Evolutionary conservation across 2,797 vertebrate genomes (phyloP).

Genomic region (Vespertilio murinus): DNA sequence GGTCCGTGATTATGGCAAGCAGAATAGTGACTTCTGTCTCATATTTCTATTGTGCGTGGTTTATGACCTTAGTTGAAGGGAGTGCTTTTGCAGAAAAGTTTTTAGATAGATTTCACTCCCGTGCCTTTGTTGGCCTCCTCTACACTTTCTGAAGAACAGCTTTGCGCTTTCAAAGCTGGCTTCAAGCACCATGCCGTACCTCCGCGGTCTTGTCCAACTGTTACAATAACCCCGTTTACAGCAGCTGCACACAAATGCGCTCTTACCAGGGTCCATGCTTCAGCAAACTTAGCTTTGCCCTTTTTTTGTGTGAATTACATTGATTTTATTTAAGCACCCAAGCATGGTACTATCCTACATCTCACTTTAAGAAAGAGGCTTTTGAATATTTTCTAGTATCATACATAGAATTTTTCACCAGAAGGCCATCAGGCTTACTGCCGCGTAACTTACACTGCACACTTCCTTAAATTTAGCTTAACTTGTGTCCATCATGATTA

Average conservation of each 20-base stretch:
- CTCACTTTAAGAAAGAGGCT: constrained; percentile 20
- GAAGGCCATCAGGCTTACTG: neutral
- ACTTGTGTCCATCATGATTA: neutral
- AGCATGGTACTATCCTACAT: neutral
- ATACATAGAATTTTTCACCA: neutral
- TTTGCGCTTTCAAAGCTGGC: constrained; percentile 36
- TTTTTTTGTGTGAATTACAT: constrained; percentile 54
- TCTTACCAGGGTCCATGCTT: neutral
- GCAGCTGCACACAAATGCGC: constrained; percentile 35
- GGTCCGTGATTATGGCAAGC: constrained; percentile 32
- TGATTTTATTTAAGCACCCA: constrained; percentile 47
- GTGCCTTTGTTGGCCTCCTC: constrained; percentile 10
- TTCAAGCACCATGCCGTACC: neutral
- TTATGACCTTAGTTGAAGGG: constrained; percentile 55
- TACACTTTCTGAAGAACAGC: neutral
- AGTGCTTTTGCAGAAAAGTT: constrained; percentile 28
- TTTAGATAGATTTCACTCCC: neutral
- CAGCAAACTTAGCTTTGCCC: constrained; percentile 36
- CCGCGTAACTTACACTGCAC: neutral
- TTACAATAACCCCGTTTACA: neutral
- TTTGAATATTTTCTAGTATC: neutral
- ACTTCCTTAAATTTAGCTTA: neutral
- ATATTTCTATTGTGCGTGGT: constrained; percentile 36
- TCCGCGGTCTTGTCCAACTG: neutral
- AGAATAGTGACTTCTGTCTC: constrained; percentile 69